These are phyloP conservation scores for Phalanger gymnotis DNA, from an alignment of 2,797 vertebrate genomes.

Conservation along the genomic window DNA sequence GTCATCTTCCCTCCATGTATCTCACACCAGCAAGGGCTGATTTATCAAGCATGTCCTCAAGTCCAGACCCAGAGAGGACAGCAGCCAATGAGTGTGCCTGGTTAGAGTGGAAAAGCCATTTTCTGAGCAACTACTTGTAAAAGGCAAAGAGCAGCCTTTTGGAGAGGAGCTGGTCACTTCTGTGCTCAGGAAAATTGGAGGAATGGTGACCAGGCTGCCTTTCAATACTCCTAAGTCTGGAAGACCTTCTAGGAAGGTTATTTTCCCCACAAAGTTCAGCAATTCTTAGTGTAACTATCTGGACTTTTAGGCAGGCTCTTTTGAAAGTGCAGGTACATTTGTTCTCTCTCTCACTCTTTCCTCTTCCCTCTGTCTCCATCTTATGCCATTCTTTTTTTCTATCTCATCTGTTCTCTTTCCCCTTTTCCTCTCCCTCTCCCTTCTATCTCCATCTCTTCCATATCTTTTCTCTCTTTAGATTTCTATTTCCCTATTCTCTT, in stretches of 20 bases:
- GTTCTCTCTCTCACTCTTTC: neutral
- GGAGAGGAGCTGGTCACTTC: constrained; percentile 28
- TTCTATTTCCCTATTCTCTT: too few species aligned
- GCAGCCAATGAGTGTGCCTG: constrained; percentile 69
- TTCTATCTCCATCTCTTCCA: neutral
- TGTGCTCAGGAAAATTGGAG: constrained; percentile 10
- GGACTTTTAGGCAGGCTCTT: neutral
- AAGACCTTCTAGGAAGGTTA: too few species aligned
- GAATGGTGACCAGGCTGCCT: neutral
- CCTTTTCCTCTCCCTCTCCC: too few species aligned
- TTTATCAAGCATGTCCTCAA: constrained; percentile 69
- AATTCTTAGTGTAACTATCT: too few species aligned
- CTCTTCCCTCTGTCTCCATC: neutral
- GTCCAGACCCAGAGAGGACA: constrained; percentile 69
- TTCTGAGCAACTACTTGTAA: constrained; percentile 71
- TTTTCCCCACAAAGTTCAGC: neutral
- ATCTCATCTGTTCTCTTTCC: neutral
- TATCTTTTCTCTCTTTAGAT: neutral
- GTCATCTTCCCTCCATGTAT: constrained; percentile 24
- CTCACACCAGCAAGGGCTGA: constrained; percentile 69
- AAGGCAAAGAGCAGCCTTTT: constrained; percentile 62
- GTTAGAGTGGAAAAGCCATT: constrained; percentile 74
- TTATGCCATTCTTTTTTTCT: neutral
- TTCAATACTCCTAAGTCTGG: neutral
- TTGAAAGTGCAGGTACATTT: neutral